A percentile compares a stretch with the other conserved stretches of the same genome.
Evolutionary conservation across 30 jellyfish, hydroid and myxozoan species (phyloP).

Genomic region (Mastigias papua): DNA sequence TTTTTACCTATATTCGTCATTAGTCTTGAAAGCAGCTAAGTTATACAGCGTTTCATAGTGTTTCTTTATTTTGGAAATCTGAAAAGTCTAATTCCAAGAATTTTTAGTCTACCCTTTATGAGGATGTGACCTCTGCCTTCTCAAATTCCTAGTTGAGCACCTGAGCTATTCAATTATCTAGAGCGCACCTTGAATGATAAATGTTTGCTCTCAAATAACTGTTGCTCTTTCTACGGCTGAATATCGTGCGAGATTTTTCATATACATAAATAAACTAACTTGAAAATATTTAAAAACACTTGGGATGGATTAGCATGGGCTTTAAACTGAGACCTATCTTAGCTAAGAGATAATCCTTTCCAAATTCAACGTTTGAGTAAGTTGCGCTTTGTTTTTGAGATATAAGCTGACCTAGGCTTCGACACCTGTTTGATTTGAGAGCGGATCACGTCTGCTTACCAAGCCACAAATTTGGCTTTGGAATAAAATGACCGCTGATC

Average conservation of each 20-base stretch:
- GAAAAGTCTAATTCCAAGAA: no score
- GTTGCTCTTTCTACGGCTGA: no score
- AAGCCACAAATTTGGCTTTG: constrained; percentile 11
- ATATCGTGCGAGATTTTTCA: background rate
- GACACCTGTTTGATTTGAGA: constrained; percentile 17
- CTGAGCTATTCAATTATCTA: no score
- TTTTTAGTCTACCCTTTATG: no score
- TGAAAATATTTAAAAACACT: constrained; percentile 1
- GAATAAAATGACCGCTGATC: background rate
- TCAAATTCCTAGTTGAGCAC: no score
- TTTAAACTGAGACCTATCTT: background rate
- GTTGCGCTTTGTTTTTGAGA: constrained; percentile 12
- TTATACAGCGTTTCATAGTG: no score
- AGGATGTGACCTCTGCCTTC: no score
- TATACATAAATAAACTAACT: constrained; percentile 29
- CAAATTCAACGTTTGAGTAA: constrained; percentile 6
- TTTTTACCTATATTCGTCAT: no score
- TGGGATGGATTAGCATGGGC: constrained; percentile 23
- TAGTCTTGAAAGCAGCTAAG: no score
- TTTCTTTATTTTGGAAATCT: no score
- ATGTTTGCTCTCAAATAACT: no score
- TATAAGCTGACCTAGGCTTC: constrained; percentile 12
- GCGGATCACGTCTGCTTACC: background rate
- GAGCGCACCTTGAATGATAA: no score
- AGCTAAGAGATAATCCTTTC: constrained; percentile 45